These are phyloP conservation scores for Torymus aiolomorphi DNA, from an alignment of 2,888 invertebrate species.

Conservation along the genomic window DNA sequence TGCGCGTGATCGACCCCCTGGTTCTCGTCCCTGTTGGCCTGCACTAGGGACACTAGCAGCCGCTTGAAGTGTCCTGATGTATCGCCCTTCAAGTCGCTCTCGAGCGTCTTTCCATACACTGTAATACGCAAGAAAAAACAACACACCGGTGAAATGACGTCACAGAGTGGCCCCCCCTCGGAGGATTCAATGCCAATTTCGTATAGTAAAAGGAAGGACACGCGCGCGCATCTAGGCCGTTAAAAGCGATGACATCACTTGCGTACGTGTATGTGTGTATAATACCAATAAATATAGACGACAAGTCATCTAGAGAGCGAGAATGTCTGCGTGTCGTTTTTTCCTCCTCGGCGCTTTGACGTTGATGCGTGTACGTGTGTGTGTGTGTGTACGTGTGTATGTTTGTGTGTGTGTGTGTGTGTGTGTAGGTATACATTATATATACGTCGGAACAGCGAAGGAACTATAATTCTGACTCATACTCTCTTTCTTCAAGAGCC, in stretches of 20 bases:
- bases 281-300: conserved; percentile 63
- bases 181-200: conserved; percentile 15
- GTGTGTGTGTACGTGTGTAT: no score
- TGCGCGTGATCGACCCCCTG: conserved; percentile 88
- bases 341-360: no score
- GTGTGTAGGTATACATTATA: no score
- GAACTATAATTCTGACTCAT: no score
- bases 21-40: conserved; percentile 94
- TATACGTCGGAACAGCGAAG: no score
- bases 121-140: conserved; percentile 62
- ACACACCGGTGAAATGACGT: neutral
- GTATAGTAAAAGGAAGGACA: conserved; percentile 28
- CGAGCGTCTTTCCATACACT: conserved; percentile 90
- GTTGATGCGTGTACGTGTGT: no score
- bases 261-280: conserved; percentile 39
- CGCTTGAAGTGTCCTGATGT: conserved; percentile 97
- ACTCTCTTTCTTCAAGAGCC: no score
- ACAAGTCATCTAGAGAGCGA: conserved; percentile 62
- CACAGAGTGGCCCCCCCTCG: neutral
- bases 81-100: conserved; percentile 92
- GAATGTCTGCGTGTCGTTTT: no score
- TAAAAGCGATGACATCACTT: conserved; percentile 66
- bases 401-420: no score
- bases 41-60: conserved; percentile 89
- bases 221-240: conserved; percentile 46